Conservation (phyloP, 2,797 vertebrate genomes). For the Platalea minor region DNA sequence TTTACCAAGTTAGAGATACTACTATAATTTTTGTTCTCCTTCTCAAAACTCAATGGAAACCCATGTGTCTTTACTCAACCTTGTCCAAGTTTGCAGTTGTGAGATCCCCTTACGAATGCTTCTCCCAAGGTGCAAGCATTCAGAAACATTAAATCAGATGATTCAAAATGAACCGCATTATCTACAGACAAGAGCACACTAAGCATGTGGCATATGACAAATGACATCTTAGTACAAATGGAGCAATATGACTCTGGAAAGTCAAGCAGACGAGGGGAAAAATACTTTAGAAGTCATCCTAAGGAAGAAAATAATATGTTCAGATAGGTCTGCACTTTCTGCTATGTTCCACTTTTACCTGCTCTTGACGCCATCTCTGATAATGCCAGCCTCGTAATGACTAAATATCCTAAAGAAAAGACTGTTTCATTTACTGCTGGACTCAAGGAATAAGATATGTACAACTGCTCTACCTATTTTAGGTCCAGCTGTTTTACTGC, state of each 20-base stretch:
- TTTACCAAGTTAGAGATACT: not conserved
- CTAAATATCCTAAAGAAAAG: not conserved
- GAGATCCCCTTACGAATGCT: not conserved
- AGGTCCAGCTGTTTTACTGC: slow-evolving; percentile 26
- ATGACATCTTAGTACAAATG: not conserved
- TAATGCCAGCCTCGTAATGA: not conserved
- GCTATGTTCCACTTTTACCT: not conserved
- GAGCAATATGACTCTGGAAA: not conserved
- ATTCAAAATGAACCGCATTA: not conserved
- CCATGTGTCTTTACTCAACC: not conserved
- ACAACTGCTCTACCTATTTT: not conserved
- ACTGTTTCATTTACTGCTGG: not conserved
- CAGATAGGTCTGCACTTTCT: not conserved
- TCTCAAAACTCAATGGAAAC: not conserved
- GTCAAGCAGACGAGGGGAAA: not conserved
- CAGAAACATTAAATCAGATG: not conserved
- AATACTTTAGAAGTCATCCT: not conserved
- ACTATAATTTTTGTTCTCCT: too few species aligned
- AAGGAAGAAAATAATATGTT: not conserved
- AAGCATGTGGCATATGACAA: not conserved
- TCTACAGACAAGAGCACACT: not conserved
- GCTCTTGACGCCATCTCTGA: not conserved
- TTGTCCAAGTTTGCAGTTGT: not conserved
- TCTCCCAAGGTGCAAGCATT: not conserved
- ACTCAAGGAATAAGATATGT: not conserved